Evolutionary conservation across 2,888 invertebrate species (phyloP).

Genomic region (Meloe dianella): DNA sequence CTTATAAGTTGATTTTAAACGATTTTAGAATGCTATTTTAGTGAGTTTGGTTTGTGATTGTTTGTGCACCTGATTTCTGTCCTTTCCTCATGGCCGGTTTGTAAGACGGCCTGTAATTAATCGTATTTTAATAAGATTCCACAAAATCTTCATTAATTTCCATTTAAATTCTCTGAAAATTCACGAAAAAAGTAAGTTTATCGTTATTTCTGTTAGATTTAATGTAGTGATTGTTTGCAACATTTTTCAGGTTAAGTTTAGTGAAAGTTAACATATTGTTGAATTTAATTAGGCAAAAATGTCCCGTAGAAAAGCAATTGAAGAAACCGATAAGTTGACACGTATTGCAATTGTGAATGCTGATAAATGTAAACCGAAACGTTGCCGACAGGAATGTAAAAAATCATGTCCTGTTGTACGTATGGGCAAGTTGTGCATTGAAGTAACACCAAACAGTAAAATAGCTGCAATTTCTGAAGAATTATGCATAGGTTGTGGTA

Average conservation of each 20-base stretch:
- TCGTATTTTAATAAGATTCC: slow-evolving; percentile 10
- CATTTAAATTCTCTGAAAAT: not conserved
- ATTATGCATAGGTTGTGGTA: slow-evolving; percentile 99
- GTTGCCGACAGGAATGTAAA: slow-evolving; percentile 99
- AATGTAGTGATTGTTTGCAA: not conserved
- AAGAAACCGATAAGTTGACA: slow-evolving; percentile 91
- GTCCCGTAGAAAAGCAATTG: slow-evolving; percentile 75
- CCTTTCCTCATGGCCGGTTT: slow-evolving; percentile 49
- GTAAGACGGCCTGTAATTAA: slow-evolving; percentile 34
- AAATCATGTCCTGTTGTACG: slow-evolving; percentile 98
- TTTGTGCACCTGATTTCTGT: slow-evolving; percentile 24
- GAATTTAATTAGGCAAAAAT: slow-evolving; percentile 58
- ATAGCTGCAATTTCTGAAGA: slow-evolving; percentile 98
- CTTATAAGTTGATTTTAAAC: not conserved
- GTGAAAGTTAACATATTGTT: slow-evolving; percentile 43
- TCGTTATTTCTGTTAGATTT: not conserved
- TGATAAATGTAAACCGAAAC: slow-evolving; percentile 98
- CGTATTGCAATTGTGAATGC: slow-evolving; percentile 97
- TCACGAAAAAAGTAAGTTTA: not conserved
- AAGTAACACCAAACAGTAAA: slow-evolving; percentile 94
- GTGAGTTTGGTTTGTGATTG: not conserved
- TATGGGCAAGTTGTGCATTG: slow-evolving; percentile 99
- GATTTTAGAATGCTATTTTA: not conserved
- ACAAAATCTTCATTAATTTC: not conserved
- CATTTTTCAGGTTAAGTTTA: slow-evolving; percentile 40